These are phyloP conservation scores for Gari tellinella DNA, from an alignment of 2,888 invertebrate species.

Conservation along the genomic window DNA sequence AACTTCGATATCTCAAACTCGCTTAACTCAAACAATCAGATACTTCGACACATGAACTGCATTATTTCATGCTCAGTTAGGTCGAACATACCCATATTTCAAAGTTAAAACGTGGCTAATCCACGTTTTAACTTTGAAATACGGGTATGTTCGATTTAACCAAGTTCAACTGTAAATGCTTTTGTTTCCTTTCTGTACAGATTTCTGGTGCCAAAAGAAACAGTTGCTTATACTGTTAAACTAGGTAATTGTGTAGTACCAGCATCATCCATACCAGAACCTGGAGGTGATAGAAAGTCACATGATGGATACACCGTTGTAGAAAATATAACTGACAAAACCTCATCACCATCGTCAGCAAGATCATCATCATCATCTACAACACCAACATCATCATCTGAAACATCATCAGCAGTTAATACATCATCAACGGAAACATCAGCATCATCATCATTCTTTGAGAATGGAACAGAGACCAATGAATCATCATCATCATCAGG, in stretches of 20 bases:
- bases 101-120: too few relatives aligned
- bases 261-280: not conserved
- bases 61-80: too few relatives aligned
- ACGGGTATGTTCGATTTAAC: too few relatives aligned
- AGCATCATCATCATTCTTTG: not conserved
- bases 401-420: slow-evolving; percentile 28
- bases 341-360: not conserved
- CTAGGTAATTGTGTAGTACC: slow-evolving; percentile 45
- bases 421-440: not conserved
- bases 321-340: not conserved
- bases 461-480: not conserved
- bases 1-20: too few relatives aligned
- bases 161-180: too few relatives aligned
- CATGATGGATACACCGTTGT: not conserved
- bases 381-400: slow-evolving; percentile 19
- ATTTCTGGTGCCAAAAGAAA: slow-evolving; percentile 51
- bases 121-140: too few relatives aligned
- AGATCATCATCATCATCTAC: slow-evolving; percentile 6
- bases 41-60: too few relatives aligned
- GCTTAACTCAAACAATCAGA: too few relatives aligned
- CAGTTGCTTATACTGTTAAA: slow-evolving; percentile 39
- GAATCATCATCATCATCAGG: not conserved
- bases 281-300: not conserved
- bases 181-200: slow-evolving; percentile 37
- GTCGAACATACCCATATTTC: too few relatives aligned